Conservation (phyloP, 2,113 vertebrate species). For the Silurus asotus region DNA sequence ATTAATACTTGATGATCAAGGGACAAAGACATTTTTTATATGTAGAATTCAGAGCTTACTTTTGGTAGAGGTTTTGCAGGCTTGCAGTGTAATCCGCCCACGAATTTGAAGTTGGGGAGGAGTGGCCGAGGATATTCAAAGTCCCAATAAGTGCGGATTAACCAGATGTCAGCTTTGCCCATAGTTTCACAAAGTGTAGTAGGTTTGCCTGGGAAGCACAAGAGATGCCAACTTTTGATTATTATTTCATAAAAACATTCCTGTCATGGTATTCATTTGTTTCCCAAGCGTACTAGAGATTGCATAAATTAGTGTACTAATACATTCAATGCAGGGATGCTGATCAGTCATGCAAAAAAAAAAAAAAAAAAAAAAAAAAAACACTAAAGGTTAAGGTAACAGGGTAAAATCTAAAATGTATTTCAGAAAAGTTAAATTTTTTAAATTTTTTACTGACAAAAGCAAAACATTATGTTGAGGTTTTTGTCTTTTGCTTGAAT, state of each 20-base stretch:
- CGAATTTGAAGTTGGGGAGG: conserved; percentile 84
- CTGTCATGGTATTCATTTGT: background rate
- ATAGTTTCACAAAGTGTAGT: conserved; percentile 80
- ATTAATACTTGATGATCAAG: background rate
- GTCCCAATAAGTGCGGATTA: conserved; percentile 87
- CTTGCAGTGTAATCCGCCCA: conserved; percentile 83
- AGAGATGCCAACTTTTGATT: background rate
- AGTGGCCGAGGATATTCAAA: conserved; percentile 83
- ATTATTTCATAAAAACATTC: background rate
- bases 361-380: background rate
- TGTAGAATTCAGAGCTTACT: conserved; percentile 61
- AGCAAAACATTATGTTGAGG: too few species aligned
- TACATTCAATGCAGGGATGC: too few species aligned
- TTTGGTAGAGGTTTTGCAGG: conserved; percentile 80
- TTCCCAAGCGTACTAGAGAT: background rate
- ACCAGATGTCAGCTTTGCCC: conserved; percentile 85
- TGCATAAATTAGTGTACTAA: too few species aligned
- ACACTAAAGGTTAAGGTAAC: background rate
- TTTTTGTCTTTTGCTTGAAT: too few species aligned
- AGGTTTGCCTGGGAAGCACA: conserved; percentile 69
- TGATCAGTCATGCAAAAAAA: background rate
- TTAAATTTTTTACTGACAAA: too few species aligned
- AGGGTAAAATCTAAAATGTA: background rate
- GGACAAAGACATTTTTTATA: background rate
- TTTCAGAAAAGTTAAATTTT: too few species aligned